phyloP scores from a whole-genome alignment of 2,888 invertebrate genomes.

The Diplolepis rosae region DNA sequence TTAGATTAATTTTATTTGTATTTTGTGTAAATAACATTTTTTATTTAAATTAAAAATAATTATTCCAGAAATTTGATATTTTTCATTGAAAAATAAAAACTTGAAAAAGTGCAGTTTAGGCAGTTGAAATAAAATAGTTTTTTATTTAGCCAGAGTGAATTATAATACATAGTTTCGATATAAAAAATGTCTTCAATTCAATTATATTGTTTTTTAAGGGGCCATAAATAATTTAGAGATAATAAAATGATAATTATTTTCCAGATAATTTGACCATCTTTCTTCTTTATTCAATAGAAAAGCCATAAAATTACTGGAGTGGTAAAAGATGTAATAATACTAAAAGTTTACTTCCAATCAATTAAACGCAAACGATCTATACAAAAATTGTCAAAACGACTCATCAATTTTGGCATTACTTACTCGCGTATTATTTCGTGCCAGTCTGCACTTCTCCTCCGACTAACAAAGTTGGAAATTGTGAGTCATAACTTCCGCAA shows the following conservation, averaged over 20 bases:
- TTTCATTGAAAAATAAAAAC: too few relatives aligned
- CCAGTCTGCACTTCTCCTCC: not conserved
- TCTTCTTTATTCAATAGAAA: too few relatives aligned
- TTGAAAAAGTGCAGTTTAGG: too few relatives aligned
- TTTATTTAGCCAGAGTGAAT: too few relatives aligned
- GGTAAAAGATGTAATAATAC: not conserved
- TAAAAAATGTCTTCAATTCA: too few relatives aligned
- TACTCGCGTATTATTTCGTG: not conserved
- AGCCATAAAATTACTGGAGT: not conserved
- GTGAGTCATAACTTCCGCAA: conserved; percentile 1
- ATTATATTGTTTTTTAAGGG: too few relatives aligned
- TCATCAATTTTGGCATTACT: not conserved
- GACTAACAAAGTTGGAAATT: not conserved
- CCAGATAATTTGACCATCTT: not conserved
- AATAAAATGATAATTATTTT: not conserved
- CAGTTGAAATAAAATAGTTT: too few relatives aligned
- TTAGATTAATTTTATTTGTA: too few relatives aligned
- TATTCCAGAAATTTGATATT: too few relatives aligned
- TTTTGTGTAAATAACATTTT: too few relatives aligned
- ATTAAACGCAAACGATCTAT: not conserved
- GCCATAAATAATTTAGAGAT: not conserved
- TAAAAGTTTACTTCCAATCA: not conserved
- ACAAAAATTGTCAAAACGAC: not conserved
- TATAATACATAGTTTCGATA: too few relatives aligned
- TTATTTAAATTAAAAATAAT: too few relatives aligned